Base-by-base conservation (phyloP, 2,888 invertebrate species). In the Myopa testacea region DNA sequence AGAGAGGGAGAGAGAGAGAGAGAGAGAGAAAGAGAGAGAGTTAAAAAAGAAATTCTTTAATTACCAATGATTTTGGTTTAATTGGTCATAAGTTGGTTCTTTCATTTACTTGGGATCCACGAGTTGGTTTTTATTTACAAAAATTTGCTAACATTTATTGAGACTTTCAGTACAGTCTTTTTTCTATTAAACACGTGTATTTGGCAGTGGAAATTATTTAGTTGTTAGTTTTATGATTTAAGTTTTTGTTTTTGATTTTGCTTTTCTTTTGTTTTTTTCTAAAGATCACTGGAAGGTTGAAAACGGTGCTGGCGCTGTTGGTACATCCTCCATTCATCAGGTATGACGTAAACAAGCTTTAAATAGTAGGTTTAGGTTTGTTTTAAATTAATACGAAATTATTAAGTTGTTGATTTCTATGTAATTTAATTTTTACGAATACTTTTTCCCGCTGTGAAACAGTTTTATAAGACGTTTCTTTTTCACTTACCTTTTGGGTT, bases 401-500 rank as follows among this genome's bases (percentile, higher is more conserved):
- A 62, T 62, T 26, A 26, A 26, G 26, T 26, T 62, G 10, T 62
- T 62, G 14, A 62, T 19, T n/a, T 3, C 34, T 62, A n/a, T 62
- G n/a, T 10, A 62, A 16, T 19, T 26, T 26, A 26, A 26, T 26
- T 26, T 26, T 26, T 26, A 2, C 26, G 26, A 26, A 26, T 26
- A 26, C 2, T 26, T 26, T 26, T 26, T 26, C 26, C 26, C 2
- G 26, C 26, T 50, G 50, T 50, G 14, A 50, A 50, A 50, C 50
- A 10, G 50, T 50, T 50, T 50, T 14, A 50, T 8, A 50, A 14
- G 50, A 8, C 50, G 50, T 14, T 10, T 50, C 14, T 50, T 50
- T 50, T 7, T 73, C 40, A 7, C 63, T 90, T 91, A 95, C 95
- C 94, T 95, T 95, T 86, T 92, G 92, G 82, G 91, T 91, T 80